Conservation (phyloP, 1,140 invertebrate species). For the Nasonia giraulti region DNA sequence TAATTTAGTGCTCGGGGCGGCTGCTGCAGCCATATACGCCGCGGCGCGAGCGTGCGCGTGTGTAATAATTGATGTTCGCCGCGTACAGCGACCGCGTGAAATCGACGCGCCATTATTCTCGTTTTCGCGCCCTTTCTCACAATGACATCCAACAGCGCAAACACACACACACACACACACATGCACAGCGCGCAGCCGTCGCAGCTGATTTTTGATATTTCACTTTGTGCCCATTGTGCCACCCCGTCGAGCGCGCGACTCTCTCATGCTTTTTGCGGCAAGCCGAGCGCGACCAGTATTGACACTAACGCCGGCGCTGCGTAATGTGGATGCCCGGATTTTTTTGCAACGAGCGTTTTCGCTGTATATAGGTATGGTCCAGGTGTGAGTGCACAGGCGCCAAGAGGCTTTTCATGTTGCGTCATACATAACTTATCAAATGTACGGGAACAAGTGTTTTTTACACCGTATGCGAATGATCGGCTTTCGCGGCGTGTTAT, state of each 20-base stretch:
- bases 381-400: no score
- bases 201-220: slow-evolving; percentile 38
- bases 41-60: no score
- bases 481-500: no score
- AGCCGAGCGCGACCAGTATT: not conserved
- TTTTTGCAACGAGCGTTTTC: not conserved
- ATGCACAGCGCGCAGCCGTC: not conserved
- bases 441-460: no score
- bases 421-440: no score
- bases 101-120: slow-evolving; percentile 53
- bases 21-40: not conserved
- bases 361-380: not conserved
- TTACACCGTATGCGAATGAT: no score
- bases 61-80: slow-evolving; percentile 51
- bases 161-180: not conserved
- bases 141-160: slow-evolving; percentile 28
- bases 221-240: slow-evolving; percentile 14
- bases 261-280: slow-evolving; percentile 13
- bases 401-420: no score
- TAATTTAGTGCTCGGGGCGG: slow-evolving; percentile 41
- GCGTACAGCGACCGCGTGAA: slow-evolving; percentile 42
- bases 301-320: not conserved
- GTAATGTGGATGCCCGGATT: not conserved
- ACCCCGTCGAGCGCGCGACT: not conserved
- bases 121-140: slow-evolving; percentile 45